These are phyloP conservation scores for Sebastes vulpes DNA, from an alignment of 2,797 vertebrate species.

Conservation along the genomic window DNA sequence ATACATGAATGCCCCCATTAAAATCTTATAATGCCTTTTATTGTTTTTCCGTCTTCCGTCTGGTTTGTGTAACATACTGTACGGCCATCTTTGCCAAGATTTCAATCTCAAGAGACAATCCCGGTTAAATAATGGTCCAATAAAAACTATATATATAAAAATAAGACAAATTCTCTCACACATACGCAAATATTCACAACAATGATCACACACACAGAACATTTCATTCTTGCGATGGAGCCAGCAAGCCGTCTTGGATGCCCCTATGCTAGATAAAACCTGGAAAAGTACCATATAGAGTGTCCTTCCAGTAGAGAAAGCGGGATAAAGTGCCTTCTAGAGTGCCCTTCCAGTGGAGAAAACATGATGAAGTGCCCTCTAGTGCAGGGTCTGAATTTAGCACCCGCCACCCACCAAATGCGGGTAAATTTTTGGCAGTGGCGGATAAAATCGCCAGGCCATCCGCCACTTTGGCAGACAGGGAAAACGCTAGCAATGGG, in stretches of 20 bases:
- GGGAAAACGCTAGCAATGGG: no score
- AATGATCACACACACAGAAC: slow-evolving; percentile 5
- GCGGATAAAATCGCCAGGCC: fast-evolving
- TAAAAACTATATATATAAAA: background rate
- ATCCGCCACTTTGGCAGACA: no score
- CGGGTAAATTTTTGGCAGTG: no score
- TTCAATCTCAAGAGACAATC: slow-evolving; percentile 10
- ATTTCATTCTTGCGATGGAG: background rate
- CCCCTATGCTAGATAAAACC: no score
- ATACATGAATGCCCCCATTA: background rate
- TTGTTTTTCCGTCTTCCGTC: background rate
- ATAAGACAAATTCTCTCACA: background rate
- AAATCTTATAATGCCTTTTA: background rate
- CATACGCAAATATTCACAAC: slow-evolving; percentile 12
- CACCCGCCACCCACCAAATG: no score
- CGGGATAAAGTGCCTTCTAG: no score
- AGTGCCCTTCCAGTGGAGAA: no score
- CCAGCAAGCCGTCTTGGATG: background rate
- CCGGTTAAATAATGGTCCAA: slow-evolving; percentile 2
- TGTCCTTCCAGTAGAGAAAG: no score
- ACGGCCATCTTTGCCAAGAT: background rate
- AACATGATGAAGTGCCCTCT: no score
- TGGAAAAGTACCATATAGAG: no score
- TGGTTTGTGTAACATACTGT: background rate
- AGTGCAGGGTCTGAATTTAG: no score